A percentile compares a stretch with the other conserved stretches of the same genome.
Conservation (phyloP, 2,888 invertebrate species). For the Mantis religiosa region DNA sequence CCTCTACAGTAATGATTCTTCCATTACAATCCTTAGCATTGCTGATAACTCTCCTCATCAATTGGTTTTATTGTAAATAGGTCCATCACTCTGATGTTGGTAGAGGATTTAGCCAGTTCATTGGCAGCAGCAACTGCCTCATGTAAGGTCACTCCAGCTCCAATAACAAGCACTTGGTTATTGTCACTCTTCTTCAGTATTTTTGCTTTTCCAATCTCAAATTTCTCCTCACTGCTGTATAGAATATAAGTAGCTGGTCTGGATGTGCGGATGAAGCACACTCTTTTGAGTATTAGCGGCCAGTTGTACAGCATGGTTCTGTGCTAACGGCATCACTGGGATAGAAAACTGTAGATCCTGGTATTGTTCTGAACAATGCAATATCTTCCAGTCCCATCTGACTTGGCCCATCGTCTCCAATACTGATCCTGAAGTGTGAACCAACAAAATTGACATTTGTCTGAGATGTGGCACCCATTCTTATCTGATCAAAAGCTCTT, state of each 20-base stretch:
- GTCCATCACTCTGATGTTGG: slow-evolving; percentile 82
- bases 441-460: slow-evolving; percentile 95
- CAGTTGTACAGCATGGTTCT: too few species aligned
- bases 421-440: slow-evolving; percentile 96
- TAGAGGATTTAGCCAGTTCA: slow-evolving; percentile 62
- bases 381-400: slow-evolving; percentile 99
- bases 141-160: slow-evolving; percentile 89
- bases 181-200: slow-evolving; percentile 68
- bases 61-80: slow-evolving; percentile 95
- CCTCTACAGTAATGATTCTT: slow-evolving; percentile 87
- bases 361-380: slow-evolving; percentile 89
- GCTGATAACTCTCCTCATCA: slow-evolving; percentile 64
- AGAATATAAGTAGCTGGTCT: too few species aligned
- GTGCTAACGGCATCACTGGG: too few species aligned
- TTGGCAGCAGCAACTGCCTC: slow-evolving; percentile 85
- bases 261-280: too few species aligned
- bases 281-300: too few species aligned
- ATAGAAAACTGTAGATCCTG: too few species aligned
- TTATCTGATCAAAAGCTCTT: slow-evolving; percentile 58
- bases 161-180: slow-evolving; percentile 84
- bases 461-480: slow-evolving; percentile 99
- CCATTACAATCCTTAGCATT: slow-evolving; percentile 79
- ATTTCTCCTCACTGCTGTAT: too few species aligned
- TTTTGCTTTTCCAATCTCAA: slow-evolving; percentile 74
- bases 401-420: slow-evolving; percentile 97